phyloP scores from a whole-genome alignment of 2,113 vertebrate genomes.

The Bubalus kerabau region DNA sequence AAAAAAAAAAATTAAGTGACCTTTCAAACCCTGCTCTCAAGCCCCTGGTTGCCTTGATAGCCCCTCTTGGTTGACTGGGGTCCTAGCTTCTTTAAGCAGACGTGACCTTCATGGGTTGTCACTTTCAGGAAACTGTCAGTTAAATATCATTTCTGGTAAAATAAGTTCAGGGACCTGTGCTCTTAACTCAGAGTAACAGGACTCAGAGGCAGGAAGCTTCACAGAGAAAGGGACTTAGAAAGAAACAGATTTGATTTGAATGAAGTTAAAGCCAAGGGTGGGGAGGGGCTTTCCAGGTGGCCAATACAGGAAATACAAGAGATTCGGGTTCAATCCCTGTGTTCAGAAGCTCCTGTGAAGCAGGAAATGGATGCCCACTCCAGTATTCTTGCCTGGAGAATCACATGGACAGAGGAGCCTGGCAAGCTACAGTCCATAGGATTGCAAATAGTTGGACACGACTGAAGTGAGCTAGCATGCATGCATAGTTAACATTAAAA shows the following conservation, averaged over 20 bases:
- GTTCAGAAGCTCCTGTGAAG: neutral
- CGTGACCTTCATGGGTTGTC: neutral
- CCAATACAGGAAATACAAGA: neutral
- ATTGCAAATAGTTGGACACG: neutral
- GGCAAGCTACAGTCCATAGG: neutral
- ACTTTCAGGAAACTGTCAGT: neutral
- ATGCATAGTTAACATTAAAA: neutral
- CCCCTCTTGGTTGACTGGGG: neutral
- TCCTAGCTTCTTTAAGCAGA: neutral
- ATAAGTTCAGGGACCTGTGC: neutral
- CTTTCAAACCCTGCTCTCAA: neutral
- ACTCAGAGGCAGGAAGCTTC: neutral
- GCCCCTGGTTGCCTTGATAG: rapidly evolving
- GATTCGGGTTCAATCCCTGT: neutral
- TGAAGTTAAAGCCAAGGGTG: neutral
- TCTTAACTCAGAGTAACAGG: neutral
- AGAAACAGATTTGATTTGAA: neutral
- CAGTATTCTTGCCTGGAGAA: neutral
- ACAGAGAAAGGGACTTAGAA: neutral
- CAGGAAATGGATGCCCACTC: neutral
- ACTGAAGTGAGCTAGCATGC: neutral
- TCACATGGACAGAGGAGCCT: neutral
- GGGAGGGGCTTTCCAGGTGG: neutral
- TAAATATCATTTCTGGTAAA: neutral
- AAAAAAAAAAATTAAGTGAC: neutral